These are phyloP conservation scores for Camptogramma bilineatum DNA, from an alignment of 2,888 invertebrate species.

Conservation along the genomic window DNA sequence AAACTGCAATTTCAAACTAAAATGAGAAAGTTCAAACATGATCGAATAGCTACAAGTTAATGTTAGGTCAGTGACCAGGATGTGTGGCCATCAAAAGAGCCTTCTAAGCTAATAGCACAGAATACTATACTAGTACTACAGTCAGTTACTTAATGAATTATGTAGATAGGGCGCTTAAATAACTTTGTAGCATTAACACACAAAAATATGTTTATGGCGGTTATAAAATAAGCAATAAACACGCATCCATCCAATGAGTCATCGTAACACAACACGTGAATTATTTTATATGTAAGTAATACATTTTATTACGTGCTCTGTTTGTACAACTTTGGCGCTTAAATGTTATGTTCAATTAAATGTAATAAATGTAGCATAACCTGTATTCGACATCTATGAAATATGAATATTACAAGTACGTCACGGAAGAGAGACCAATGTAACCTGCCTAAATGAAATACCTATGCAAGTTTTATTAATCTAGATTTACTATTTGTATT, in stretches of 20 bases:
- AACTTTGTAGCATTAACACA: conserved; percentile 7
- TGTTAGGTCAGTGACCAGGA: too few species aligned
- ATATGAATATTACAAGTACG: too few species aligned
- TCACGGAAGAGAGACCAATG: too few species aligned
- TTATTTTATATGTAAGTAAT: conserved; percentile 10
- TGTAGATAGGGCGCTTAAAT: conserved; percentile 8
- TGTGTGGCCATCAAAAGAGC: too few species aligned
- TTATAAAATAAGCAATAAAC: conserved; percentile 21
- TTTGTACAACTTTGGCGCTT: not conserved
- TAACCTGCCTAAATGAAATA: too few species aligned
- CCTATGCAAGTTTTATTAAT: too few species aligned
- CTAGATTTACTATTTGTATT: too few species aligned
- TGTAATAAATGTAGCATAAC: not conserved
- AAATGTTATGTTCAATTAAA: not conserved
- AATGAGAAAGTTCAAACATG: too few species aligned
- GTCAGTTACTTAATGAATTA: not conserved
- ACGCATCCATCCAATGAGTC: conserved; percentile 17
- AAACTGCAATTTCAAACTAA: too few species aligned
- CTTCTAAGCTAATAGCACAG: not conserved
- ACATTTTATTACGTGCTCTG: conserved; percentile 3
- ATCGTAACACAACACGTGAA: conserved; percentile 6
- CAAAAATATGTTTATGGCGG: conserved; percentile 23
- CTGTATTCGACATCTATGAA: too few species aligned
- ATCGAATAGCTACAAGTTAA: too few species aligned
- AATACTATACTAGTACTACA: not conserved